Evolutionary conservation across 2,113 vertebrate species (phyloP).

Genomic region (Machaerirhynchus nigripectus): DNA sequence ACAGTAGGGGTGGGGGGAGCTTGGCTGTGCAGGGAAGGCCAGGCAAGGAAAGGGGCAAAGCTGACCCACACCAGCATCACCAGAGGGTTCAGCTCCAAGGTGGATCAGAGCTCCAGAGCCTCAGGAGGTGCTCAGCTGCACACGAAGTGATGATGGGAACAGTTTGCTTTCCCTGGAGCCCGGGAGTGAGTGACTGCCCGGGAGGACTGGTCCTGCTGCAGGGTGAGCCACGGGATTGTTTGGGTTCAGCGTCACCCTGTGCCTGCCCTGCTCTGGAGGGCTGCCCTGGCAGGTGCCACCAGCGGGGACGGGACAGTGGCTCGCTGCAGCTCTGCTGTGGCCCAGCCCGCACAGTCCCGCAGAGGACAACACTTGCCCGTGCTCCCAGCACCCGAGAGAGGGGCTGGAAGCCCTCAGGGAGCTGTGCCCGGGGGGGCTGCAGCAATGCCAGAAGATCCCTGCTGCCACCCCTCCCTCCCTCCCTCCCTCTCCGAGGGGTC

Average conservation of each 20-base stretch:
- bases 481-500: fast-evolving
- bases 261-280: not conserved
- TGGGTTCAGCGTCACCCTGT: fast-evolving
- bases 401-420: not conserved
- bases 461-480: not conserved
- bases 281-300: not conserved
- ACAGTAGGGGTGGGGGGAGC: not conserved
- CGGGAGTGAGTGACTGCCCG: fast-evolving
- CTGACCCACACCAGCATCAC: not conserved
- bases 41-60: not conserved
- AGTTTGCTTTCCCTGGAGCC: not conserved
- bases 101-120: not conserved
- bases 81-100: not conserved
- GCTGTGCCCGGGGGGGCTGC: not conserved
- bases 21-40: not conserved
- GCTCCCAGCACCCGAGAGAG: not conserved
- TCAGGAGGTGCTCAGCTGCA: not conserved
- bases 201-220: not conserved
- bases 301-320: not conserved
- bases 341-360: not conserved
- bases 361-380: not conserved
- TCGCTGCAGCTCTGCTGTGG: not conserved
- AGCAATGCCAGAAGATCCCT: not conserved
- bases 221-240: not conserved
- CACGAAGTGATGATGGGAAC: not conserved